Percentiles rank a stretch among this genome's conserved stretches.
Evolutionary conservation across 35 echinoderm and acorn worm species (phyloP).

Genomic region (Holothuria glaberrima): DNA sequence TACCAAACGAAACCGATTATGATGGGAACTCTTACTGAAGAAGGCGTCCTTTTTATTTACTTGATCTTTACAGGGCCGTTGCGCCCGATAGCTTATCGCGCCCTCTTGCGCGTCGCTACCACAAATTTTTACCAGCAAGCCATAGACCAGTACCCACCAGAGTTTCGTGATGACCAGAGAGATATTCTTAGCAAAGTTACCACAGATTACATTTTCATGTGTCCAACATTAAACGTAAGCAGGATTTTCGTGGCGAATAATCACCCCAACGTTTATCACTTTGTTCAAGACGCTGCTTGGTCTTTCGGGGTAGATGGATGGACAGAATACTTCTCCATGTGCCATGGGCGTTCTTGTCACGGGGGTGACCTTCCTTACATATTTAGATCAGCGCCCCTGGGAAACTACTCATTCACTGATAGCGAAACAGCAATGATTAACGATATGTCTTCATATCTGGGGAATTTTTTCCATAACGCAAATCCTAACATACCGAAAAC

Average conservation of each 20-base stretch:
- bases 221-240: slow-evolving; percentile 28
- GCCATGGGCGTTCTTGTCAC: slow-evolving; percentile 51
- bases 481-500: slow-evolving; percentile 54
- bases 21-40: slow-evolving; percentile 40
- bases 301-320: slow-evolving; percentile 38
- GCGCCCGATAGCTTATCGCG: not conserved
- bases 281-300: slow-evolving; percentile 29
- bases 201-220: slow-evolving; percentile 60
- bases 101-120: slow-evolving; percentile 4
- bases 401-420: slow-evolving; percentile 29
- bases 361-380: slow-evolving; percentile 57
- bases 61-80: slow-evolving; percentile 20
- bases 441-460: slow-evolving; percentile 53
- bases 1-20: slow-evolving; percentile 61
- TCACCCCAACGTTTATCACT: slow-evolving; percentile 10
- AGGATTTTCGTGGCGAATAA: slow-evolving; percentile 12
- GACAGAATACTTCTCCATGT: slow-evolving; percentile 34
- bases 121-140: not conserved
- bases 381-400: slow-evolving; percentile 50
- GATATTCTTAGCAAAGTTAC: slow-evolving; percentile 6
- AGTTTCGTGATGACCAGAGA: slow-evolving; percentile 25
- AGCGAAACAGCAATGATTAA: slow-evolving; percentile 23
- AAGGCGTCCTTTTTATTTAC: slow-evolving; percentile 39
- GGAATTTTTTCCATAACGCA: slow-evolving; percentile 55
- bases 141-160: slow-evolving; percentile 35